Conservation (phyloP, 2,113 vertebrate genomes). For the Planiliza haematocheilus region DNA sequence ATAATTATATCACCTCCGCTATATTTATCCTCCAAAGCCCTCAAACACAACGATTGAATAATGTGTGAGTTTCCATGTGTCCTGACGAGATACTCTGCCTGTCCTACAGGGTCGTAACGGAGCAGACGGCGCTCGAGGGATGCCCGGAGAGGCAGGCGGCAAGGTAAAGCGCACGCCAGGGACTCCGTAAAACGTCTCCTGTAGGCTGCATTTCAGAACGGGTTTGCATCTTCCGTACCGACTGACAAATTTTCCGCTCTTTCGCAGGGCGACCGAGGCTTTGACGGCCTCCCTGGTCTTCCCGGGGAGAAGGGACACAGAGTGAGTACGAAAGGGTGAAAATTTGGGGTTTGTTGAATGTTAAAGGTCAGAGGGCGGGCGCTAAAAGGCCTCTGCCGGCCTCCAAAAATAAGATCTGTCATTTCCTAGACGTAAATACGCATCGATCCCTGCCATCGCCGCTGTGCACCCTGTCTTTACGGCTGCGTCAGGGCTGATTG, state of each 20-base stretch:
- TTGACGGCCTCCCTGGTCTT: slow-evolving; percentile 97
- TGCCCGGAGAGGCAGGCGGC: slow-evolving; percentile 92
- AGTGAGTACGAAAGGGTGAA: slow-evolving; percentile 84
- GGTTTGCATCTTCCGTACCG: neutral
- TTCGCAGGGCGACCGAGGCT: slow-evolving; percentile 94
- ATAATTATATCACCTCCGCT: neutral
- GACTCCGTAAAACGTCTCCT: neutral
- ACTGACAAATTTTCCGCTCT: slow-evolving; percentile 27
- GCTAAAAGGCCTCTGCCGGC: slow-evolving; percentile 7
- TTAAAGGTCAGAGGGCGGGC: slow-evolving; percentile 8
- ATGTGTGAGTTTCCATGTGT: slow-evolving; percentile 34
- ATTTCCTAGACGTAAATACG: slow-evolving; percentile 22
- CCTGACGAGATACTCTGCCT: slow-evolving; percentile 22
- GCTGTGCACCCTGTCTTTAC: slow-evolving; percentile 20
- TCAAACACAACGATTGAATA: slow-evolving; percentile 15
- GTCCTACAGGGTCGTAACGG: slow-evolving; percentile 91
- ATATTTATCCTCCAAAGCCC: slow-evolving; percentile 21
- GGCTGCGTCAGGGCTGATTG: slow-evolving; percentile 23
- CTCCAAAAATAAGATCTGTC: slow-evolving; percentile 48
- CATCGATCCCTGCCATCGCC: slow-evolving; percentile 15
- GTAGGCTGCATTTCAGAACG: neutral
- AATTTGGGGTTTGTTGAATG: neutral
- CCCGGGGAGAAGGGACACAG: slow-evolving; percentile 98
- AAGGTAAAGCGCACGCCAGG: slow-evolving; percentile 84
- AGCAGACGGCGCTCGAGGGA: slow-evolving; percentile 94